Evolutionary conservation across 1,140 invertebrate species (phyloP).

Genomic region (Heliconius hermathena): DNA sequence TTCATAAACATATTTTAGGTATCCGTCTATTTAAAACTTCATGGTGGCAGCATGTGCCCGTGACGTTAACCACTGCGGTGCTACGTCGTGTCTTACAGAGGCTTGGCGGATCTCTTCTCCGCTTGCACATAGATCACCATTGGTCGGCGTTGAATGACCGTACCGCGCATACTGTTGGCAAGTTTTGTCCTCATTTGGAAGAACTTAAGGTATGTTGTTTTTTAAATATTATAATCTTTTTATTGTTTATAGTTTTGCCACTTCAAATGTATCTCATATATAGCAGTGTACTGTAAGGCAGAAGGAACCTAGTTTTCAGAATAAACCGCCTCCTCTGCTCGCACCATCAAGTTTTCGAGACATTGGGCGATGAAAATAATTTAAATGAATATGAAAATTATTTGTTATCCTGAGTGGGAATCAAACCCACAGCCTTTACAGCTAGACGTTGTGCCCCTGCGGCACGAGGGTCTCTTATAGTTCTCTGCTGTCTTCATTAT

Average conservation of each 20-base stretch:
- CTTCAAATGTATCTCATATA: too few species aligned
- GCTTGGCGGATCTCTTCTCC: conserved; percentile 55
- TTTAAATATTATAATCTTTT: neutral
- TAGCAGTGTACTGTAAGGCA: neutral
- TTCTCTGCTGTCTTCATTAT: too few species aligned
- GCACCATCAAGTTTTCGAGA: neutral
- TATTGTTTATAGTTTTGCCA: too few species aligned
- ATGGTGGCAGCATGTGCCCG: conserved; percentile 61
- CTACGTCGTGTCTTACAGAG: conserved; percentile 65
- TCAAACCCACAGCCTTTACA: too few species aligned
- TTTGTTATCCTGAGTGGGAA: too few species aligned
- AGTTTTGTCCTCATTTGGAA: conserved; percentile 76
- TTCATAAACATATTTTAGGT: conserved; percentile 1
- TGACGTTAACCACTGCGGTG: conserved; percentile 71
- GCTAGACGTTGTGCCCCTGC: too few species aligned
- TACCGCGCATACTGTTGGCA: conserved; percentile 73
- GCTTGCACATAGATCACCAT: conserved; percentile 73
- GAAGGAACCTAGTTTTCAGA: too few species aligned
- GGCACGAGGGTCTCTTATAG: too few species aligned
- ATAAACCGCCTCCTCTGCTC: too few species aligned
- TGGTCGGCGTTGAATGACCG: conserved; percentile 75
- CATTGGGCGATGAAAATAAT: too few species aligned
- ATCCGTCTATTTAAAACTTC: conserved; percentile 72
- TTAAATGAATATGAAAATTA: too few species aligned
- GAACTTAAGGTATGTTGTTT: conserved; percentile 60